Evolutionary conservation across 2,888 invertebrate species (phyloP).

Genomic region (Tenthredo livida): DNA sequence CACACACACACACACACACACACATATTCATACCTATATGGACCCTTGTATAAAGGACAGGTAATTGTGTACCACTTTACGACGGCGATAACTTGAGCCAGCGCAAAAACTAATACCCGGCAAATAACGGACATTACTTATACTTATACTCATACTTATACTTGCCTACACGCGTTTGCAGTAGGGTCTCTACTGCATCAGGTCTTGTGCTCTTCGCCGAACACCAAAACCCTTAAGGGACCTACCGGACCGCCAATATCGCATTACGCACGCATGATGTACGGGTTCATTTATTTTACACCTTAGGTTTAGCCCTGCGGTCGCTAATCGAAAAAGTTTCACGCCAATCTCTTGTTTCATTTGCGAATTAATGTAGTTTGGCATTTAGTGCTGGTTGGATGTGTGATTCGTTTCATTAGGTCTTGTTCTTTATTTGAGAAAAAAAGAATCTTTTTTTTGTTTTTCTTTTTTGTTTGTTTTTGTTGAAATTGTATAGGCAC

Average conservation of each 20-base stretch:
- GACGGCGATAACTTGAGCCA: slow-evolving; percentile 70
- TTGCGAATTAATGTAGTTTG: not conserved
- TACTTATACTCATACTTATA: slow-evolving; percentile 70
- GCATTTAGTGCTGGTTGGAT: not conserved
- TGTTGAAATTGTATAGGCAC: not conserved
- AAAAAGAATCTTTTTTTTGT: no score
- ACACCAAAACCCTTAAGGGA: not conserved
- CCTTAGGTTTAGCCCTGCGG: slow-evolving; percentile 54
- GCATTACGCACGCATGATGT: slow-evolving; percentile 70
- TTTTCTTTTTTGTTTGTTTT: not conserved
- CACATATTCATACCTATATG: not conserved
- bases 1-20: not conserved
- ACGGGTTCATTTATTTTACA: slow-evolving; percentile 69
- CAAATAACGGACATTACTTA: slow-evolving; percentile 73
- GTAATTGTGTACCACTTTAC: slow-evolving; percentile 71
- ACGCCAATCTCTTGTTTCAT: slow-evolving; percentile 19
- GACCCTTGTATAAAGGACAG: slow-evolving; percentile 62
- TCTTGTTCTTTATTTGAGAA: not conserved
- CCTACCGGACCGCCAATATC: slow-evolving; percentile 66
- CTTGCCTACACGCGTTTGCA: slow-evolving; percentile 57
- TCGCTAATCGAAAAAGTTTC: slow-evolving; percentile 9
- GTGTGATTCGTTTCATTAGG: slow-evolving; percentile 4
- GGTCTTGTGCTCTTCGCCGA: not conserved
- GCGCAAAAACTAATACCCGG: slow-evolving; percentile 72
- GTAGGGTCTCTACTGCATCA: not conserved